Conservation (phyloP, 2,113 vertebrate genomes). For the Nansenia antarctica region DNA sequence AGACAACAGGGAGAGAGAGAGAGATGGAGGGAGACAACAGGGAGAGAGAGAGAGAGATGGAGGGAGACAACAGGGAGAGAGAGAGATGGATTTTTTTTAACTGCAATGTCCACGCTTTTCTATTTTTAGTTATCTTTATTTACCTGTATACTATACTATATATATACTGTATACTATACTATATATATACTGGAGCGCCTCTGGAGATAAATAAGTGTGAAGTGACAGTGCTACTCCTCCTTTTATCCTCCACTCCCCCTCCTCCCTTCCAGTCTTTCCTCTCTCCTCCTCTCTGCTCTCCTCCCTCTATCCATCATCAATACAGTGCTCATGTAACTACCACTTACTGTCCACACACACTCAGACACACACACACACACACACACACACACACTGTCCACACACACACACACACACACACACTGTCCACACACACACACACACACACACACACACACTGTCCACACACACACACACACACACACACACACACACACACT, state of each 20-base stretch:
- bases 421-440: not conserved
- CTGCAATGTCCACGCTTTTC: no score
- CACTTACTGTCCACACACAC: constrained; percentile 43
- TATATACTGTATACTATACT: no score
- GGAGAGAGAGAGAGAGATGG: no score
- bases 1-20: no score
- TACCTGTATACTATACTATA: no score
- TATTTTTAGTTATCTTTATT: no score
- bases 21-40: no score
- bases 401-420: constrained; percentile 9
- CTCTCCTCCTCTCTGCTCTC: not conserved
- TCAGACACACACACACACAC: constrained; percentile 28
- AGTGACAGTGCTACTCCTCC: constrained; percentile 54
- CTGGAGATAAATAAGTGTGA: constrained; percentile 58
- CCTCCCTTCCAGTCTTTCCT: not conserved
- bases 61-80: no score
- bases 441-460: not conserved
- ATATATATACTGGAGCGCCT: no score
- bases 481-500: constrained; percentile 20
- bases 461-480: constrained; percentile 31
- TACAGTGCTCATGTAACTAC: constrained; percentile 45
- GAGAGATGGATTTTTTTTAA: no score
- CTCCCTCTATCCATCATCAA: constrained; percentile 28
- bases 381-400: constrained; percentile 22
- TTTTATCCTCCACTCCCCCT: not conserved